Evolutionary conservation across 2,113 vertebrate genomes (phyloP).

Genomic region (Triplophysa dalaica): DNA sequence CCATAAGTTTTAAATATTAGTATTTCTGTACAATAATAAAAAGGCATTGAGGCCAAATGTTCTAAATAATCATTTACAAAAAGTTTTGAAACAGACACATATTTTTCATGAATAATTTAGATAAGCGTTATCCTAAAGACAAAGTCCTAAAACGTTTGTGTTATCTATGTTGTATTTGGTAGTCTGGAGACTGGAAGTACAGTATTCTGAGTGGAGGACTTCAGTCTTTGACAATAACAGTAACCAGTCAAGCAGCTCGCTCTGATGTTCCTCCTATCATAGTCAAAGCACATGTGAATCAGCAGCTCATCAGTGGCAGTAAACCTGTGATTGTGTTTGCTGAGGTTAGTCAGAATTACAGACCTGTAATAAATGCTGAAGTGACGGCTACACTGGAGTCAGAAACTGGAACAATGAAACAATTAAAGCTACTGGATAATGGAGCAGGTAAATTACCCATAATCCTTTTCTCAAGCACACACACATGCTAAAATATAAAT

Average conservation of each 20-base stretch:
- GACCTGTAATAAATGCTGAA: constrained; percentile 63
- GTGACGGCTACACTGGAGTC: constrained; percentile 67
- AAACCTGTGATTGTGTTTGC: constrained; percentile 66
- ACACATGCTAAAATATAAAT: not conserved
- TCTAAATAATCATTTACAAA: not conserved
- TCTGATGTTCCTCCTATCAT: constrained; percentile 50
- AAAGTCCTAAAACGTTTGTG: not conserved
- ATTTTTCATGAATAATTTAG: not conserved
- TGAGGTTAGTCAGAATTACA: constrained; percentile 64
- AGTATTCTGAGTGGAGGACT: constrained; percentile 56
- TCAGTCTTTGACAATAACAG: constrained; percentile 65
- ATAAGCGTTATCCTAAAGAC: no score
- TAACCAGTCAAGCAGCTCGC: constrained; percentile 62
- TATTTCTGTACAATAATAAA: not conserved
- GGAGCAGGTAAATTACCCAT: constrained; percentile 68
- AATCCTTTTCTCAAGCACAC: not conserved
- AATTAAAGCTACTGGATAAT: constrained; percentile 65
- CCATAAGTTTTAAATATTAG: not conserved
- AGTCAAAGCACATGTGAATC: constrained; percentile 60
- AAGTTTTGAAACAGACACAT: not conserved
- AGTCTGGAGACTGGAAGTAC: constrained; percentile 71
- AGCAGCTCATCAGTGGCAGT: constrained; percentile 55
- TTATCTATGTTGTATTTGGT: not conserved
- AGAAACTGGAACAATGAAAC: constrained; percentile 49
- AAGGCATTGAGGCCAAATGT: not conserved